Conservation (phyloP, 2,888 invertebrate genomes). For the Sphaeridia pumilis region DNA sequence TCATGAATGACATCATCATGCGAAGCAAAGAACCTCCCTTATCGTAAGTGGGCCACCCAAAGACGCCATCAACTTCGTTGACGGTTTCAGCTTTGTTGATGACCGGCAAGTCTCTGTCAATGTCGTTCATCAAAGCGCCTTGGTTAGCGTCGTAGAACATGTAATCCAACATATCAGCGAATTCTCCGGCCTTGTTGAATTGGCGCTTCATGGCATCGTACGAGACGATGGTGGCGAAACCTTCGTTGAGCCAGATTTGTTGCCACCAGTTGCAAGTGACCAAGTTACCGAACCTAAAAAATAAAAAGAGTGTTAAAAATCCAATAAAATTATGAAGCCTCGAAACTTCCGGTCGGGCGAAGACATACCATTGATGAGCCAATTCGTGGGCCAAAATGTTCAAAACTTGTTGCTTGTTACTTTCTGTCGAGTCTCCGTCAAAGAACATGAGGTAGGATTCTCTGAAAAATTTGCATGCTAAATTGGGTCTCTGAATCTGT, state of each 20-base stretch:
- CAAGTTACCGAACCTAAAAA: not conserved
- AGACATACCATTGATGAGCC: conserved; percentile 2
- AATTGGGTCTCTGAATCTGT: too few species aligned
- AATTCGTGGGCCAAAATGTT: not conserved
- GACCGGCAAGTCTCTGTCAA: conserved; percentile 2
- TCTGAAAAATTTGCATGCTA: too few species aligned
- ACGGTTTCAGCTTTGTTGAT: not conserved
- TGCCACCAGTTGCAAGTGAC: not conserved
- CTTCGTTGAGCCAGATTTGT: conserved; percentile 20
- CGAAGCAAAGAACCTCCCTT: conserved; percentile 11
- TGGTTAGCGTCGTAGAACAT: conserved; percentile 8
- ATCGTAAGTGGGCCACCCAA: conserved; percentile 5
- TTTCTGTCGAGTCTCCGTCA: not conserved
- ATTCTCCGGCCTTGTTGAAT: conserved; percentile 6
- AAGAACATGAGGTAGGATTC: not conserved
- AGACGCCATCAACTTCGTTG: conserved; percentile 36
- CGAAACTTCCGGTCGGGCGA: too few species aligned
- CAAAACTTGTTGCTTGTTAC: not conserved
- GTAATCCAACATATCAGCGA: not conserved
- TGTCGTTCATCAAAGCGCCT: conserved; percentile 14
- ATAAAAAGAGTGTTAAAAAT: not conserved
- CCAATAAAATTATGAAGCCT: too few species aligned
- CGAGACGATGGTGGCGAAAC: not conserved
- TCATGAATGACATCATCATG: conserved; percentile 22
- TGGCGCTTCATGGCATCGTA: not conserved